These are phyloP conservation scores for Polypedilum pembai DNA, from an alignment of 1,140 invertebrate species.

Conservation along the genomic window DNA sequence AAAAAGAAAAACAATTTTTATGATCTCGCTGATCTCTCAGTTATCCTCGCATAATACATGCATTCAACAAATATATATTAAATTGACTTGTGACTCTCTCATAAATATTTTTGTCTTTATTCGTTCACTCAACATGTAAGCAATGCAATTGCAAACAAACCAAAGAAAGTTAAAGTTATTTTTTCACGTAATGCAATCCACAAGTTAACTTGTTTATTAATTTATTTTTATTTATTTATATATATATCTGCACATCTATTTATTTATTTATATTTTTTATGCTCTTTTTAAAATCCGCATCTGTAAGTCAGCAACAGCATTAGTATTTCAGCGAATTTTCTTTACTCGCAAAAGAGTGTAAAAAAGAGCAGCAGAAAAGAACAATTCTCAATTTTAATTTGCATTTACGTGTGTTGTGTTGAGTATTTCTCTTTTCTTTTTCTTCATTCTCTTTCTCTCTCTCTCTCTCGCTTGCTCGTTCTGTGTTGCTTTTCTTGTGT, in stretches of 20 bases:
- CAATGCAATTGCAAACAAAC: too few species aligned
- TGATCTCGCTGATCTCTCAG: background rate
- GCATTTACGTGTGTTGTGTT: constrained; percentile 27
- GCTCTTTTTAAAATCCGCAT: background rate
- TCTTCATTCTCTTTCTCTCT: background rate
- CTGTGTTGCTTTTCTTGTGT: background rate
- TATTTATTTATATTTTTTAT: background rate
- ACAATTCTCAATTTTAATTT: constrained; percentile 27
- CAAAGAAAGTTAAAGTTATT: background rate
- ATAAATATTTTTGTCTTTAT: constrained; percentile 20
- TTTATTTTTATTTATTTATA: constrained; percentile 1
- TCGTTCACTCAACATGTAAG: background rate
- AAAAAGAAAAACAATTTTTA: background rate
- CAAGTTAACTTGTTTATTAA: constrained; percentile 7
- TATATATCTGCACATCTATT: constrained; percentile 18
- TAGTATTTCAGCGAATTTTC: background rate
- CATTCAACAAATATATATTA: background rate
- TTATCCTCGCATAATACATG: background rate
- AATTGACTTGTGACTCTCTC: constrained; percentile 11
- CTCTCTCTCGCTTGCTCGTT: background rate
- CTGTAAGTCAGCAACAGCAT: background rate
- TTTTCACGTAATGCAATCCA: background rate
- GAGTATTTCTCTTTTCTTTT: background rate
- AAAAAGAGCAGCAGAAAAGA: background rate
- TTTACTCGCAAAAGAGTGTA: constrained; percentile 1